Evolutionary conservation across 2,797 vertebrate species (phyloP), one percentile per base, ranked within the genome.

Genomic region (Pseudomugil gertrudae): DNA sequence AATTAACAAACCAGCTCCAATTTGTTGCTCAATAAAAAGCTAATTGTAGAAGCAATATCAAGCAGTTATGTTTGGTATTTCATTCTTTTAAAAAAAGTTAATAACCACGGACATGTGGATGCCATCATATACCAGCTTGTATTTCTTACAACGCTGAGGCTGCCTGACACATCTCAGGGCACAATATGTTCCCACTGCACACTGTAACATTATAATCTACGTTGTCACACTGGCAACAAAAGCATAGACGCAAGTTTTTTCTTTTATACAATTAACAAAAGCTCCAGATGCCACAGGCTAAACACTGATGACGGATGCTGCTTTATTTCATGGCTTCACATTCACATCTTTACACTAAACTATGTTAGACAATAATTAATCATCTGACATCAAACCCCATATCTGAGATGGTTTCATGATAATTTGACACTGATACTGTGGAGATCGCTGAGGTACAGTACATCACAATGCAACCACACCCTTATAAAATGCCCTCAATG

Each of bases 311-410:
- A 13, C 8, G n/a, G 10, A 57, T 63, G 68, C 59, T 2, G 51
- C 23, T 4, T 4, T 4, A 36, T 21, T 29, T 11, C 1, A 6
- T 69, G 60, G 76, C 58, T 27, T 57, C n/a, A 50, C 10, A 1
- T 23, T 10, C 40, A 43, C 19, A n/a, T 43, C 40, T 43, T 43
- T 43, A 43, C 8, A 21, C 29, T 21, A 23, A n/a, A n/a, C n/a
- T n/a, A n/a, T n/a, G n/a, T n/a, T n/a, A 19, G 15, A 70, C 14
- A 21, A 47, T 45, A 24, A 78, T 80, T 63, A 33, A 74, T 76
- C 70, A 69, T 23, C 26, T 50, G 78, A 84, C 67, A 85, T 70
- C 54, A 60, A 81, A 81, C 64, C 86, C 71, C 61, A 23, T 26
- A 14, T 53, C 27, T 40, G 51, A 69, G 63, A 74, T 75, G 53